These are phyloP conservation scores for Pachyrhynchus sulphureomaculatus DNA, from an alignment of 1,140 invertebrate genomes.

Conservation along the genomic window DNA sequence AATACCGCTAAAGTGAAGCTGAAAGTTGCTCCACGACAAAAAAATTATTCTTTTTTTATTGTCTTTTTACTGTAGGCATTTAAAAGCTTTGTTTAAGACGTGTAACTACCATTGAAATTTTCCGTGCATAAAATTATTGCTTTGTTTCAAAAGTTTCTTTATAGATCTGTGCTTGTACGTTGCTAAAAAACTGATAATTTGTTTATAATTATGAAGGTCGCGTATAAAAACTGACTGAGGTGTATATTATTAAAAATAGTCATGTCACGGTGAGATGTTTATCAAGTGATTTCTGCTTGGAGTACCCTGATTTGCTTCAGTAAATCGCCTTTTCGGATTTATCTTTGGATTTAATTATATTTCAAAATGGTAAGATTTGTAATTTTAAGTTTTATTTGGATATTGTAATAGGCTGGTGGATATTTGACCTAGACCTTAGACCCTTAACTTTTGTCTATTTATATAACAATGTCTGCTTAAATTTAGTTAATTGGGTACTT, in stretches of 20 bases:
- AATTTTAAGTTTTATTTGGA: not conserved
- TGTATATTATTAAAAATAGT: not conserved
- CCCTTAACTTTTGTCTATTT: no score
- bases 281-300: constrained; percentile 15
- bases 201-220: no score
- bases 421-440: not conserved
- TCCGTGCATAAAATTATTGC: no score
- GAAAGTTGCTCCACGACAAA: not conserved
- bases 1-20: not conserved
- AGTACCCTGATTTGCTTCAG: constrained; percentile 5
- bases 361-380: constrained; percentile 8
- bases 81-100: no score
- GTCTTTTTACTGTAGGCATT: not conserved
- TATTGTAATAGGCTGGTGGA: not conserved
- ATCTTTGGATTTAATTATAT: not conserved
- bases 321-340: constrained; percentile 12
- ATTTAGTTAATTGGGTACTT: no score
- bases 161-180: no score
- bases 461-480: no score
- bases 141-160: no score
- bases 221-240: no score
- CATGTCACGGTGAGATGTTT: not conserved
- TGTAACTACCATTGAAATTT: no score
- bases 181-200: no score
- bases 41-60: not conserved